These are phyloP conservation scores for Itoplectis maculator DNA, from an alignment of 2,888 invertebrate species.

Conservation along the genomic window DNA sequence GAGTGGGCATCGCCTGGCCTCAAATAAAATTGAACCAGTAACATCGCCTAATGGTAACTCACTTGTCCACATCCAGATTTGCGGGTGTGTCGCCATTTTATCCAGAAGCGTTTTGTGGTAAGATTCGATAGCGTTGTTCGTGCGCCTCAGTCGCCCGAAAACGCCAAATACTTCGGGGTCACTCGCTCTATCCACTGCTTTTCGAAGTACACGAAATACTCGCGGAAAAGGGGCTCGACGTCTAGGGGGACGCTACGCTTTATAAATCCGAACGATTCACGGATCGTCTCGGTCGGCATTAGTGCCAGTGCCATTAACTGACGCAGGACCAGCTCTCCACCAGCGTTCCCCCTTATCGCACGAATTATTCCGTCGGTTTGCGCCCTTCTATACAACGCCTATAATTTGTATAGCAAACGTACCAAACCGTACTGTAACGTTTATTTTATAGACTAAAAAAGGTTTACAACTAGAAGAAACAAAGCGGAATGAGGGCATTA, in stretches of 20 bases:
- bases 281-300: not conserved
- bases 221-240: not conserved
- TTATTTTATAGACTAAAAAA: not conserved
- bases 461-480: not conserved
- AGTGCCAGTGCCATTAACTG: not conserved
- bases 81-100: constrained; percentile 2
- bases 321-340: not conserved
- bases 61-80: constrained; percentile 9
- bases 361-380: not conserved
- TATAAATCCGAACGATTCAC: not conserved
- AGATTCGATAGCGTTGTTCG: not conserved
- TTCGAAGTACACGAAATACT: not conserved
- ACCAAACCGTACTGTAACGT: not conserved
- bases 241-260: not conserved
- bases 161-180: not conserved
- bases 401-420: not conserved
- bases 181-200: not conserved
- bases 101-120: constrained; percentile 3
- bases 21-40: not conserved
- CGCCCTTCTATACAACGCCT: not conserved
- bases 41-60: not conserved
- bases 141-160: not conserved
- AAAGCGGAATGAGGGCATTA: not conserved
- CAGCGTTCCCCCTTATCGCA: not conserved
- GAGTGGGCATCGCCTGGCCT: too few species aligned